phyloP scores from a whole-genome alignment of 1,140 invertebrate species.

The Drosophila kohkoa region DNA sequence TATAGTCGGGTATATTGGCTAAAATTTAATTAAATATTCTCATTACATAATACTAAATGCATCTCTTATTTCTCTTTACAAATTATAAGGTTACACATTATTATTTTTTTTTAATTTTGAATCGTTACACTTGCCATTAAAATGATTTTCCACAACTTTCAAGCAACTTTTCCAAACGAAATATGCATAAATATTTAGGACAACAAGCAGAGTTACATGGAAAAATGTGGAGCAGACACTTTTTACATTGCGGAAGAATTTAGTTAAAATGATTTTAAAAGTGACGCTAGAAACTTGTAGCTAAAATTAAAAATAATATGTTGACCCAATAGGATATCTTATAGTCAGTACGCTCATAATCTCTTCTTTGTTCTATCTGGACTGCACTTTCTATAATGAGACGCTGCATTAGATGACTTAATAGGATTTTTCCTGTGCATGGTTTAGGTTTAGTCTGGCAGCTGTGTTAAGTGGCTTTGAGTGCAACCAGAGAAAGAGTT shows the following conservation, averaged over 20 bases:
- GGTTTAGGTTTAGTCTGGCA: conserved; percentile 21
- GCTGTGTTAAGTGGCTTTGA: conserved; percentile 24
- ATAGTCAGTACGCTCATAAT: not conserved
- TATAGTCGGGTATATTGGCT: conserved; percentile 24
- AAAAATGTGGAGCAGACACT: conserved; percentile 16
- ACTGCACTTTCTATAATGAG: conserved; percentile 31
- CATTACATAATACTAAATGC: not conserved
- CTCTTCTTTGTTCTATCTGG: not conserved
- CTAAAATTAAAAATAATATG: not conserved
- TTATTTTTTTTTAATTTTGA: too few relatives aligned
- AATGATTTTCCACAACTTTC: not conserved
- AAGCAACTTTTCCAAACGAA: not conserved
- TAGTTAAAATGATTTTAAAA: not conserved
- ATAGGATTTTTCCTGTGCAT: conserved; percentile 47
- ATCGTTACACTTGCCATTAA: not conserved
- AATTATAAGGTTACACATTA: not conserved
- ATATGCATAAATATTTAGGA: conserved; percentile 4
- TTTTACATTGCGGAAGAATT: conserved; percentile 13
- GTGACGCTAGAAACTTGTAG: not conserved
- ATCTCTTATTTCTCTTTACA: not conserved
- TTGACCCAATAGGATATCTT: conserved; percentile 15
- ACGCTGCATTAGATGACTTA: conserved; percentile 63
- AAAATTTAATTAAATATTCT: not conserved
- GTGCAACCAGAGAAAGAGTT: not conserved
- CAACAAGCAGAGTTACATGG: conserved; percentile 12